Conservation (phyloP, 2,113 vertebrate genomes). For the Cichladusa arquata region DNA sequence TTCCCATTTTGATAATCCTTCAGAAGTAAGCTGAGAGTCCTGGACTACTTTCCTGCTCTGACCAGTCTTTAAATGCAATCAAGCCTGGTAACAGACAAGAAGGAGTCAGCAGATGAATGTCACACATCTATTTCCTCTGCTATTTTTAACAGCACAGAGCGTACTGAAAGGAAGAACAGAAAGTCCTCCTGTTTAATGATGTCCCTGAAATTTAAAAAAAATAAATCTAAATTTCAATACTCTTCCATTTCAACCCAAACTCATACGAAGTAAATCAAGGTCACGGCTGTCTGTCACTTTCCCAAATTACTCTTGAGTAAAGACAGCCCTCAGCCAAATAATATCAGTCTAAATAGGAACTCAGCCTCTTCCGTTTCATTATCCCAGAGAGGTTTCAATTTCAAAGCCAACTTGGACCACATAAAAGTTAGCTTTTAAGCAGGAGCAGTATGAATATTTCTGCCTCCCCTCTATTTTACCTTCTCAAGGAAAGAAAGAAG, state of each 20-base stretch:
- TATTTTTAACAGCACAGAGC: not conserved
- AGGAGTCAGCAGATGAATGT: not conserved
- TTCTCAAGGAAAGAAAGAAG: constrained; percentile 13
- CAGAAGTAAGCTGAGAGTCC: not conserved
- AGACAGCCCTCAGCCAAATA: constrained; percentile 46
- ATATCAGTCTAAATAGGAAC: constrained; percentile 19
- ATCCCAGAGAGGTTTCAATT: constrained; percentile 47
- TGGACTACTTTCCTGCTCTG: not conserved
- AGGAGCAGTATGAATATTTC: constrained; percentile 7
- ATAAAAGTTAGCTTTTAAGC: constrained; percentile 55
- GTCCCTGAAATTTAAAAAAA: not conserved
- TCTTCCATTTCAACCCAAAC: not conserved
- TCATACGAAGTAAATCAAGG: constrained; percentile 36
- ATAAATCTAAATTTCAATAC: not conserved
- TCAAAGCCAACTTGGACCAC: constrained; percentile 54
- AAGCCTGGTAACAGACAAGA: not conserved
- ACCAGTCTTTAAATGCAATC: not conserved
- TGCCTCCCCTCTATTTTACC: not conserved
- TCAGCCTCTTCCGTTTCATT: constrained; percentile 37
- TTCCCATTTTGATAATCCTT: not conserved
- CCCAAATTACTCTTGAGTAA: constrained; percentile 29
- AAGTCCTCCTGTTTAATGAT: constrained; percentile 27
- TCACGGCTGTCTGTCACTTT: not conserved
- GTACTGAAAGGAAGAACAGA: not conserved
- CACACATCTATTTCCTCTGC: not conserved